phyloP scores from a whole-genome alignment of 2,113 vertebrate species.

The Sporophila hypoxantha region DNA sequence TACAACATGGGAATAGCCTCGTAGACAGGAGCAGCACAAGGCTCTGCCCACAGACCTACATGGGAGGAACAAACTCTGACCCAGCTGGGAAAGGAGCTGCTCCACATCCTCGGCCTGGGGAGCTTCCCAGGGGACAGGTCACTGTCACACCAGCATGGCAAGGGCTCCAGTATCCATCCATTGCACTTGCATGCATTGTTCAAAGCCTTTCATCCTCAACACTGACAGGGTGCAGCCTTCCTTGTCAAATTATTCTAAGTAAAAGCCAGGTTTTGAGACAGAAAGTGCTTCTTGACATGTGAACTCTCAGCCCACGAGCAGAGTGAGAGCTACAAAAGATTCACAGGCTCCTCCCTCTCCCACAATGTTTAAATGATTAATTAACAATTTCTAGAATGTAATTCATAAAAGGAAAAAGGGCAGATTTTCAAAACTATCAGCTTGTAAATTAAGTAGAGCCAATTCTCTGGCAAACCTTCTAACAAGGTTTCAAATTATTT shows the following conservation, averaged over 20 bases:
- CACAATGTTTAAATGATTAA: slow-evolving; percentile 1
- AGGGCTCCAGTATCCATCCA: not conserved
- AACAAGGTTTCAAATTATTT: slow-evolving; percentile 48
- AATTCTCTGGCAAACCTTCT: slow-evolving; percentile 28
- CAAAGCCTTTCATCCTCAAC: not conserved
- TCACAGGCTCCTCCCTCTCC: not conserved
- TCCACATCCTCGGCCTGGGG: no score
- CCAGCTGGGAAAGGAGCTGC: not conserved
- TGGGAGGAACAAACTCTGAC: not conserved
- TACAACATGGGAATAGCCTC: not conserved
- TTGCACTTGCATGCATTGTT: not conserved
- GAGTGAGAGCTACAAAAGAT: not conserved
- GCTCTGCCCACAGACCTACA: accelerated
- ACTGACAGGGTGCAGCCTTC: accelerated
- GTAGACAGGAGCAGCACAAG: accelerated
- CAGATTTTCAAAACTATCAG: slow-evolving; percentile 34
- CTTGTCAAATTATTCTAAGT: not conserved
- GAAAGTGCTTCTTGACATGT: not conserved
- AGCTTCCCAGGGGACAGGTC: not conserved
- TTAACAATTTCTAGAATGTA: slow-evolving; percentile 34
- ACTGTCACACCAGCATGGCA: accelerated
- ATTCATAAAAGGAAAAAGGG: slow-evolving; percentile 13
- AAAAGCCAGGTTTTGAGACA: not conserved
- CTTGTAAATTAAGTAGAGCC: slow-evolving; percentile 13
- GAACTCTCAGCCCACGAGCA: not conserved